These are phyloP conservation scores for Melanogrammus aeglefinus DNA, from an alignment of 2,797 vertebrate species.

Conservation along the genomic window DNA sequence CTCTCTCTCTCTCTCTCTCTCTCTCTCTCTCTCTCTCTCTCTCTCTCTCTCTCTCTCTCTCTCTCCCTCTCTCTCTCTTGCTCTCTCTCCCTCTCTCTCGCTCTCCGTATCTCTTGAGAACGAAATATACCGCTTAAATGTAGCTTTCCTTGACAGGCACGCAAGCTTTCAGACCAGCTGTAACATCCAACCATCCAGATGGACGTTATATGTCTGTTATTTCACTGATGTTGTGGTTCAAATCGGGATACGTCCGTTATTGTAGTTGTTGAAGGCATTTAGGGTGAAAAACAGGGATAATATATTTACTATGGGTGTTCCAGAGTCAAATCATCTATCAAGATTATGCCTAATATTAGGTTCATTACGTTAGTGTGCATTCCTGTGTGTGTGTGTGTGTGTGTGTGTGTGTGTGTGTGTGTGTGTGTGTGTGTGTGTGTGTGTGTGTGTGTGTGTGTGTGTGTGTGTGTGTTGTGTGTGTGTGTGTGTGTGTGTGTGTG, in stretches of 20 bases:
- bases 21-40: slow-evolving; percentile 10
- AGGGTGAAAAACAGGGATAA: slow-evolving; percentile 49
- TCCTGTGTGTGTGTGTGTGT: background rate
- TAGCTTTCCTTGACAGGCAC: slow-evolving; percentile 46
- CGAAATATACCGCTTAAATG: slow-evolving; percentile 54
- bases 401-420: slow-evolving; percentile 1
- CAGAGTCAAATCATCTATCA: background rate
- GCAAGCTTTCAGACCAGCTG: slow-evolving; percentile 37
- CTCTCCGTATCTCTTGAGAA: slow-evolving; percentile 32
- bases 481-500: background rate
- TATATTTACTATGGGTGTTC: too few relatives aligned
- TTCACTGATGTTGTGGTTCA: slow-evolving; percentile 33
- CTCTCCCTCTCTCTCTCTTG: background rate
- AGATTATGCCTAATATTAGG: slow-evolving; percentile 6
- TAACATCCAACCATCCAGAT: slow-evolving; percentile 35
- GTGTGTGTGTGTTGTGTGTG: slow-evolving; percentile 6
- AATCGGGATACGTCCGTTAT: slow-evolving; percentile 35
- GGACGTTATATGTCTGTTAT: slow-evolving; percentile 15
- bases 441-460: background rate
- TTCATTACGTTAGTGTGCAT: background rate
- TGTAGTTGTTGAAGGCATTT: slow-evolving; percentile 50
- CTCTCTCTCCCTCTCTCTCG: slow-evolving; percentile 17
- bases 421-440: background rate
- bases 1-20: slow-evolving; percentile 16
- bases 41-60: background rate